phyloP scores from a whole-genome alignment of 2,797 vertebrate species.

The Sciurus vulgaris region DNA sequence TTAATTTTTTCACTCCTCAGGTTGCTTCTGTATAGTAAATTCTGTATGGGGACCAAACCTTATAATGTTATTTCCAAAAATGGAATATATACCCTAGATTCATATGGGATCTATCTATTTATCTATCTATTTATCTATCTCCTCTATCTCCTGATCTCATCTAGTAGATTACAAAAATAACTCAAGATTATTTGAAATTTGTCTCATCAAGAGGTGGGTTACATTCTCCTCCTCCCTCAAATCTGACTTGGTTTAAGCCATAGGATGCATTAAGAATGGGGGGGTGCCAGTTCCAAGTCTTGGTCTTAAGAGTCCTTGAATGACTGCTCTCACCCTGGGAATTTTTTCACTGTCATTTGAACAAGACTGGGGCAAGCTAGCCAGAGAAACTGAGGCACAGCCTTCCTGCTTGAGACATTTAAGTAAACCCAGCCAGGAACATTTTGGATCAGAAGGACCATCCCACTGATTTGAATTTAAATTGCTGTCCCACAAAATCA shows the following conservation, averaged over 20 bases:
- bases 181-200: not conserved
- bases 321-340: not conserved
- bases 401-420: not conserved
- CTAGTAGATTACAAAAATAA: not conserved
- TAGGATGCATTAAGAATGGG: not conserved
- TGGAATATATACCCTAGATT: not conserved
- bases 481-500: conserved; percentile 29
- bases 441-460: not conserved
- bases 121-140: not conserved
- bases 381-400: not conserved
- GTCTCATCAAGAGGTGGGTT: not conserved
- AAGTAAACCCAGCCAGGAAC: not conserved
- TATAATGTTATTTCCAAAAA: conserved; percentile 24
- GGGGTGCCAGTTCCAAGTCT: not conserved
- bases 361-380: not conserved
- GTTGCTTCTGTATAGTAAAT: not conserved
- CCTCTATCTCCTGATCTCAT: not conserved
- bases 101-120: too few relatives aligned
- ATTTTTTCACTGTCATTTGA: not conserved
- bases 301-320: not conserved
- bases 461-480: not conserved
- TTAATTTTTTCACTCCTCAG: not conserved
- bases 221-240: not conserved
- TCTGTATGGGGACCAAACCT: not conserved
- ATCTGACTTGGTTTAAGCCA: not conserved